Base-by-base conservation (phyloP, 1,140 invertebrate species). In the Hirudo medicinalis region DNA sequence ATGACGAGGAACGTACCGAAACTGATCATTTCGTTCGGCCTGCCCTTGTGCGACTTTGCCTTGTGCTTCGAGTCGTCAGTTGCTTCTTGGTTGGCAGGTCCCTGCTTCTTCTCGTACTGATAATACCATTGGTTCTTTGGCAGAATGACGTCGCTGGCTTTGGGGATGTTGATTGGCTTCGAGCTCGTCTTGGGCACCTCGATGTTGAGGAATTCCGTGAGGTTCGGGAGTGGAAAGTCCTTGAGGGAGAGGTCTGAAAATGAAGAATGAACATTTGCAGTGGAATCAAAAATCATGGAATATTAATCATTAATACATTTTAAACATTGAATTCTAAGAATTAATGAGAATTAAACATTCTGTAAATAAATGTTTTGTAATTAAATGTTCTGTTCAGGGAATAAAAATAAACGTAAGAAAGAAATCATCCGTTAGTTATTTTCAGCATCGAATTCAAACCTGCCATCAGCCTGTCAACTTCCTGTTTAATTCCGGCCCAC, bases 41-140 rank as follows among this genome's bases (percentile, higher is more conserved):
- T 67, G n/a, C 40, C n/a, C 29, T 40, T 49, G 54, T 36, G 13
- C n/a, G 54, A n/a, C 54, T 71, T 67, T 0, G 60, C 2, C n/a
- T 25, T 54, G 17, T 43, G 54, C 22, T 32, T 40, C 6, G 54
- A 57, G 32, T 54, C 55, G 2, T 66, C 54, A 6, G 54, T 20
- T 29, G 57, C 27, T 17, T 36, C 54, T 22, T 40, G 25, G 15
- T 5, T 36, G 20, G 15, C 71, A 11, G 25, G 27, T 13, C 5
- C 8, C 29, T 54, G 22, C 40, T 72, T 69, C 73, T 71, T 71
- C 20, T 74, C 73, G 63, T 67, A 72, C 60, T 74, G 60, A 27
- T 71, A 74, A 63, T 72, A 74, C 73, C 73, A 74, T 32, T 74
- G 70, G 70, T 74, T 74, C 27, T 66, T 70, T 17, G 73, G 73